Conservation (phyloP, 1,140 invertebrate species). For the Tetramorium alpestre region DNA sequence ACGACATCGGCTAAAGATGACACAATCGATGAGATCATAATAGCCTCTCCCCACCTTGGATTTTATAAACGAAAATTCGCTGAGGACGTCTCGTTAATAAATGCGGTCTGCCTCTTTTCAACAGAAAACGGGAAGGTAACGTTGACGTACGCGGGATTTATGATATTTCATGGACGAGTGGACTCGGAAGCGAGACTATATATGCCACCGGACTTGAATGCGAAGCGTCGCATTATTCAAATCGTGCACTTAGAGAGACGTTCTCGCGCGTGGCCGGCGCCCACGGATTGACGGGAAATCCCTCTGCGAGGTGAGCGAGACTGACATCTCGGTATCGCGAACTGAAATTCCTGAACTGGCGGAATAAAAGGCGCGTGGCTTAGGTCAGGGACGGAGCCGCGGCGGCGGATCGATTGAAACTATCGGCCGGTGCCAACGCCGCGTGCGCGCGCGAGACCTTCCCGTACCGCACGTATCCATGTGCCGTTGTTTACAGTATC, state of each 20-base stretch:
- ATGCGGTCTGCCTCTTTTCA: not conserved
- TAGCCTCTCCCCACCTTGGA: not conserved
- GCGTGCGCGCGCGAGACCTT: slow-evolving; percentile 20
- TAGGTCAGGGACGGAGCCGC: slow-evolving; percentile 68
- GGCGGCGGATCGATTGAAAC: slow-evolving; percentile 68
- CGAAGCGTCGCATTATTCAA: slow-evolving; percentile 47
- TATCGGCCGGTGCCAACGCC: slow-evolving; percentile 37
- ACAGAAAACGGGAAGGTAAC: not conserved
- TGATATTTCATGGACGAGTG: not conserved
- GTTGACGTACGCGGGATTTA: not conserved
- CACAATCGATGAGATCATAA: not conserved
- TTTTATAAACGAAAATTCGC: not conserved
- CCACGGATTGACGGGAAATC: not conserved
- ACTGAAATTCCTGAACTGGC: slow-evolving; percentile 51
- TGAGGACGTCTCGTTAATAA: not conserved
- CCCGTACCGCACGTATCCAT: not conserved
- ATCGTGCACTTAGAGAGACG: slow-evolving; percentile 10
- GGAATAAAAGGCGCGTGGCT: slow-evolving; percentile 65
- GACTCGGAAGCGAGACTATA: slow-evolving; percentile 8
- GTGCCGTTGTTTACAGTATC: not conserved
- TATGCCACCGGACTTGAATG: not conserved
- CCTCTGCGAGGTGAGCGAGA: slow-evolving; percentile 1
- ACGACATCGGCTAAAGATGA: not conserved
- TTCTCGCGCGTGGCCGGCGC: not conserved
- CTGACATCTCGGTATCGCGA: slow-evolving; percentile 40